phyloP scores from a whole-genome alignment of 2,888 invertebrate genomes.

The Homarus gammarus region DNA sequence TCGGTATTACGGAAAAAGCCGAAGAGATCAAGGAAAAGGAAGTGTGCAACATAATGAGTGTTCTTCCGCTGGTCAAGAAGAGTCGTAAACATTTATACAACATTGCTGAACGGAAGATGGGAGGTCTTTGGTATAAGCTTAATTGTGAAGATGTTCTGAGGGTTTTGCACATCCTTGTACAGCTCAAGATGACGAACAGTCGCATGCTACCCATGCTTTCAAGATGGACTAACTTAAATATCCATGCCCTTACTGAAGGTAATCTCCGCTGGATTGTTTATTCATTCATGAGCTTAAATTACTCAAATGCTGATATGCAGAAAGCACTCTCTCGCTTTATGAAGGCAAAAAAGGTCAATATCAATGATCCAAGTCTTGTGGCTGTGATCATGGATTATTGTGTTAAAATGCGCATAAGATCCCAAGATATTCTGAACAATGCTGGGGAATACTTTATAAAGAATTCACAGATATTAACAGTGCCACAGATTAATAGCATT shows the following conservation, averaged over 20 bases:
- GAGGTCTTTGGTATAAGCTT: slow-evolving; percentile 82
- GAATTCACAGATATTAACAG: slow-evolving; percentile 81
- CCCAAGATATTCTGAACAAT: slow-evolving; percentile 82
- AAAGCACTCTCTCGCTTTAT: slow-evolving; percentile 84
- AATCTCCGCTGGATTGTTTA: slow-evolving; percentile 81
- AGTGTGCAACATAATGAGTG: slow-evolving; percentile 82
- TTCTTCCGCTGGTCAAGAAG: slow-evolving; percentile 82
- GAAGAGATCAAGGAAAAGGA: slow-evolving; percentile 83
- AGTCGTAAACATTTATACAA: slow-evolving; percentile 83
- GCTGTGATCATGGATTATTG: slow-evolving; percentile 84
- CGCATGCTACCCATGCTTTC: slow-evolving; percentile 79
- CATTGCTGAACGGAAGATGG: slow-evolving; percentile 83
- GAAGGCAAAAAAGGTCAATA: slow-evolving; percentile 79
- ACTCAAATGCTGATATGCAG: slow-evolving; percentile 82
- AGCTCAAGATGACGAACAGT: slow-evolving; percentile 77
- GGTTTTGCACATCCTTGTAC: slow-evolving; percentile 77
- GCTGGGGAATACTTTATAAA: slow-evolving; percentile 83
- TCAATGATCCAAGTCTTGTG: slow-evolving; percentile 81
- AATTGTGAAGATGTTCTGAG: slow-evolving; percentile 77
- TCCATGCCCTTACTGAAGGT: slow-evolving; percentile 83
- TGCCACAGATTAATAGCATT: slow-evolving; percentile 82
- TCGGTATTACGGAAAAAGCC: slow-evolving; percentile 83
- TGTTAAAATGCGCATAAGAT: slow-evolving; percentile 83
- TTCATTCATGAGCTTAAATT: slow-evolving; percentile 82
- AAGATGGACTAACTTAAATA: slow-evolving; percentile 83